Evolutionary conservation across 2,888 invertebrate genomes (phyloP).

Genomic region (Drosophila pseudotalamancana): DNA sequence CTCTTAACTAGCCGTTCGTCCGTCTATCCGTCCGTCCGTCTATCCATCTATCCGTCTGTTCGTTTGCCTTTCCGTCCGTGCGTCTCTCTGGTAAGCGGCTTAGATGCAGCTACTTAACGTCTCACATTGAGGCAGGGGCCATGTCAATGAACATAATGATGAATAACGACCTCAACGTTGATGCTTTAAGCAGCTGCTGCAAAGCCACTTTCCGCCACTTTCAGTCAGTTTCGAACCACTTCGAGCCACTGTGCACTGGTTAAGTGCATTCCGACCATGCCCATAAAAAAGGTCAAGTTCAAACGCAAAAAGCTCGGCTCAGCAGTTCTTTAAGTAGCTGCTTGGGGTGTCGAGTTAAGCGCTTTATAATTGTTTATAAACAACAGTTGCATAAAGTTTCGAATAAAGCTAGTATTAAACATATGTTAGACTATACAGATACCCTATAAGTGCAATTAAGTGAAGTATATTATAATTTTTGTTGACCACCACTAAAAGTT

Average conservation of each 20-base stretch:
- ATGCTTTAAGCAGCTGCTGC: slow-evolving; percentile 35
- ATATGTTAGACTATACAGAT: neutral
- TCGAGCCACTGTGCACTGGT: slow-evolving; percentile 27
- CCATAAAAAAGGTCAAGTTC: slow-evolving; percentile 62
- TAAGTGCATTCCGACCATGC: slow-evolving; percentile 40
- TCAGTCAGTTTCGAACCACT: slow-evolving; percentile 22
- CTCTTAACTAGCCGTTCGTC: slow-evolving; percentile 2
- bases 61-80: neutral
- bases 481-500: too few species aligned
- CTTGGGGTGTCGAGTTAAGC: slow-evolving; percentile 23
- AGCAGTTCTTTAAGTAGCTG: slow-evolving; percentile 23
- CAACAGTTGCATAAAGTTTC: slow-evolving; percentile 22
- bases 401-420: neutral
- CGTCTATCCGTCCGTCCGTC: neutral
- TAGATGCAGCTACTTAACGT: slow-evolving; percentile 53
- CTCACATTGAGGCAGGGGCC: slow-evolving; percentile 32
- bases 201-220: slow-evolving; percentile 4
- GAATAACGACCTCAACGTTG: slow-evolving; percentile 24
- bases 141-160: slow-evolving; percentile 41
- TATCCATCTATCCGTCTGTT: neutral
- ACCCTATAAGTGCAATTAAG: too few species aligned
- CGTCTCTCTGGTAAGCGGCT: slow-evolving; percentile 54
- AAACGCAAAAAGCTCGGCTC: slow-evolving; percentile 29
- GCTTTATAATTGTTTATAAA: slow-evolving; percentile 45
- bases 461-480: too few species aligned